phyloP scores from a whole-genome alignment of 2,888 invertebrate genomes.

The Parnassius apollo region DNA sequence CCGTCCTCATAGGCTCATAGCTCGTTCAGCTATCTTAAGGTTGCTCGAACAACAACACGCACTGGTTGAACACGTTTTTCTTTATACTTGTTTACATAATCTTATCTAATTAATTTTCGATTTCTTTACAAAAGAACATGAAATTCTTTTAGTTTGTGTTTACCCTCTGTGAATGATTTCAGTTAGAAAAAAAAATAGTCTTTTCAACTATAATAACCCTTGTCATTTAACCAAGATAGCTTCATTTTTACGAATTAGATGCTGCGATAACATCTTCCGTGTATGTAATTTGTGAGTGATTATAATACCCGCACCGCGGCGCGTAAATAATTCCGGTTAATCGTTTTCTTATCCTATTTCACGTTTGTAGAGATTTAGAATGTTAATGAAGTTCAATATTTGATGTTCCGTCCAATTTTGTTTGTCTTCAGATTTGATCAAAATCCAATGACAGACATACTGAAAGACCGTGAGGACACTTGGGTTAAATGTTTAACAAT shows the following conservation, averaged over 20 bases:
- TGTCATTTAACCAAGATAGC: conserved; percentile 14
- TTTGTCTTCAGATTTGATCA: neutral
- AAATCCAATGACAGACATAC: too few species aligned
- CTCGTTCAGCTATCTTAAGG: too few species aligned
- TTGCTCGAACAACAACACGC: too few species aligned
- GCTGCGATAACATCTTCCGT: conserved; percentile 15
- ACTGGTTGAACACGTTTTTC: too few species aligned
- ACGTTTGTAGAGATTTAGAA: conserved; percentile 34
- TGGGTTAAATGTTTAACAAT: too few species aligned
- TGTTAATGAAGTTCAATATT: conserved; percentile 22
- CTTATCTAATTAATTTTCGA: too few species aligned
- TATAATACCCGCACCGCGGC: conserved; percentile 1
- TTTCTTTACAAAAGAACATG: too few species aligned
- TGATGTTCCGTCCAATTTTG: neutral
- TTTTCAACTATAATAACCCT: conserved; percentile 22
- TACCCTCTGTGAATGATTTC: conserved; percentile 23
- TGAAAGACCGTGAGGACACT: too few species aligned
- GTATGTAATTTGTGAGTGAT: conserved; percentile 6
- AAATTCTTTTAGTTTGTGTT: neutral
- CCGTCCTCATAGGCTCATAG: too few species aligned
- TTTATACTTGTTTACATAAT: too few species aligned
- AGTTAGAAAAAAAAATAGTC: conserved; percentile 19
- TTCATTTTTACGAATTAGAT: conserved; percentile 24
- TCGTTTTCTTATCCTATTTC: conserved; percentile 34
- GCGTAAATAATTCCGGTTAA: conserved; percentile 10